Conservation (phyloP, 1,140 invertebrate genomes). For the Coelopa frigida region DNA sequence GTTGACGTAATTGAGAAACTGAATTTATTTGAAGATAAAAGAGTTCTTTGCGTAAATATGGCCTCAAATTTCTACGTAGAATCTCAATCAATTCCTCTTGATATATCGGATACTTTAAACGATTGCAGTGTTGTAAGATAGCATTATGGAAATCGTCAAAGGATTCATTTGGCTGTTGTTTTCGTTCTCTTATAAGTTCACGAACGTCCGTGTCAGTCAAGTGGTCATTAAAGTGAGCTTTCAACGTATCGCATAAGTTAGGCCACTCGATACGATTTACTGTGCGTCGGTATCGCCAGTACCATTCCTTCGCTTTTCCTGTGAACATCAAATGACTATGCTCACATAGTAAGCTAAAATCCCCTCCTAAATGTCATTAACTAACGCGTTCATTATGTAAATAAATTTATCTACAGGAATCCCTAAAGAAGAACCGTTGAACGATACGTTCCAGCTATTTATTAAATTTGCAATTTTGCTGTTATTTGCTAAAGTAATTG, state of each 20-base stretch:
- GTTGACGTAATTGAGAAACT: no score
- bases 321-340: neutral
- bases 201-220: neutral
- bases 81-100: neutral
- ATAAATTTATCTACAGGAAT: constrained; percentile 5
- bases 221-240: neutral
- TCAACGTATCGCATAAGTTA: neutral
- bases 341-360: neutral
- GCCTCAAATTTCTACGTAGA: constrained; percentile 1
- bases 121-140: neutral
- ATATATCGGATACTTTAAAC: neutral
- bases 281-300: neutral
- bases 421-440: neutral
- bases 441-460: neutral
- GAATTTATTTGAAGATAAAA: constrained; percentile 2
- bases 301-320: constrained; percentile 3
- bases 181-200: constrained; percentile 2
- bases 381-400: neutral
- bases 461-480: constrained; percentile 1
- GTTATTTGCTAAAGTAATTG: neutral
- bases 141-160: constrained; percentile 5
- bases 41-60: neutral
- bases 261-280: neutral
- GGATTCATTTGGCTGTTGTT: neutral
- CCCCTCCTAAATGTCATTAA: neutral